phyloP scores from a whole-genome alignment of 2,797 vertebrate species.

The Sylvilagus floridanus region DNA sequence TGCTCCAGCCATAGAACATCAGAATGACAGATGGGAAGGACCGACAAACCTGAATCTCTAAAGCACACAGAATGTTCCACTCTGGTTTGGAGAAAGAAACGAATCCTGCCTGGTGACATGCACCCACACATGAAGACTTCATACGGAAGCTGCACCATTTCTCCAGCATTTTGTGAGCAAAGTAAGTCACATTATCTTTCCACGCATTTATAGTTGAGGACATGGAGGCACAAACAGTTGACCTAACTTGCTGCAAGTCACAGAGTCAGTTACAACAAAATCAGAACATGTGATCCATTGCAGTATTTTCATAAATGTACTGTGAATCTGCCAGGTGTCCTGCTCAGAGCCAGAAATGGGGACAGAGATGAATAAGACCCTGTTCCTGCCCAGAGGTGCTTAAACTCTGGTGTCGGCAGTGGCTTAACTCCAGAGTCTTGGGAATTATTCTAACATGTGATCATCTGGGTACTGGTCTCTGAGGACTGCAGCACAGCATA shows the following conservation, averaged over 20 bases:
- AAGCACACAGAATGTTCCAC: not conserved
- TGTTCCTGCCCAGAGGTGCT: not conserved
- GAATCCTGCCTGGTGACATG: not conserved
- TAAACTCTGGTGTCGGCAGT: not conserved
- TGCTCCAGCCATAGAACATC: not conserved
- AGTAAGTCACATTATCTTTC: not conserved
- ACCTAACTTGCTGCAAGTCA: constrained; percentile 18
- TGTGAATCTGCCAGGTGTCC: not conserved
- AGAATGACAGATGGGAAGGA: not conserved
- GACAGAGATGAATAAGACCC: not conserved
- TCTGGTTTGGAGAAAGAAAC: not conserved
- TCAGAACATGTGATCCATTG: not conserved
- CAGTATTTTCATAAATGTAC: not conserved
- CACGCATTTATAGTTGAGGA: not conserved
- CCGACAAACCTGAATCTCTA: not conserved
- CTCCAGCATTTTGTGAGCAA: not conserved
- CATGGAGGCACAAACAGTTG: not conserved
- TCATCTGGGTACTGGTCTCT: not conserved
- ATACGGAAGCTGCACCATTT: not conserved
- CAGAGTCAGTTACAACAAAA: constrained; percentile 22
- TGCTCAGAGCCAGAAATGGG: not conserved
- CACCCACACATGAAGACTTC: not conserved
- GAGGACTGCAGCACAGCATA: not conserved
- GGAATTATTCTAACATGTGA: constrained; percentile 25
- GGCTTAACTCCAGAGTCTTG: not conserved